A percentile compares a stretch with the other conserved stretches of the same genome.
Conservation (phyloP, 2,888 invertebrate genomes). For the Dastarcus helophoroides region DNA sequence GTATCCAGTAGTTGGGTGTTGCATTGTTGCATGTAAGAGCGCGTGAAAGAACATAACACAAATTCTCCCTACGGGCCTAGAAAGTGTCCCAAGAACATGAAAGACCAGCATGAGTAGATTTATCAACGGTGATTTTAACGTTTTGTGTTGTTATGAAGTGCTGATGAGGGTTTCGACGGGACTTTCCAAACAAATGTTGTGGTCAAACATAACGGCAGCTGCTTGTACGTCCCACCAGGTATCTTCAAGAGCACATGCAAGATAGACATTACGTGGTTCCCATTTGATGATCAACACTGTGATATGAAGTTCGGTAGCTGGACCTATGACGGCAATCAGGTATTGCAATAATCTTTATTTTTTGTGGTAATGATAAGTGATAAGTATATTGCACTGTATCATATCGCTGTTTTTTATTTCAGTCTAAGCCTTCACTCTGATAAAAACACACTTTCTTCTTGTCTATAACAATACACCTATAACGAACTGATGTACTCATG, state of each 20-base stretch:
- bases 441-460: too few species aligned
- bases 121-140: slow-evolving; percentile 30
- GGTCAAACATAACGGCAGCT: slow-evolving; percentile 95
- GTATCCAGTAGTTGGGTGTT: slow-evolving; percentile 30
- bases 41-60: too few species aligned
- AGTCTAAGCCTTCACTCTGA: too few species aligned
- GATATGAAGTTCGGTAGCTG: slow-evolving; percentile 99
- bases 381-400: too few species aligned
- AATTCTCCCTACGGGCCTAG: too few species aligned
- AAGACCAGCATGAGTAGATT: slow-evolving; percentile 24
- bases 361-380: too few species aligned
- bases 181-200: slow-evolving; percentile 99
- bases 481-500: too few species aligned
- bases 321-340: slow-evolving; percentile 98
- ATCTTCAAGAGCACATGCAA: slow-evolving; percentile 99
- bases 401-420: too few species aligned
- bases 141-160: slow-evolving; percentile 56
- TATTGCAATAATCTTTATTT: too few species aligned
- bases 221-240: slow-evolving; percentile 98
- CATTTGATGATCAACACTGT: slow-evolving; percentile 99
- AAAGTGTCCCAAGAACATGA: too few species aligned
- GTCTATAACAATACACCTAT: too few species aligned
- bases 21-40: slow-evolving; percentile 31
- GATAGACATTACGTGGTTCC: slow-evolving; percentile 99
- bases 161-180: slow-evolving; percentile 99